These are phyloP conservation scores for Branchinecta lynchi DNA, from an alignment of 1,140 invertebrate genomes.

Conservation along the genomic window DNA sequence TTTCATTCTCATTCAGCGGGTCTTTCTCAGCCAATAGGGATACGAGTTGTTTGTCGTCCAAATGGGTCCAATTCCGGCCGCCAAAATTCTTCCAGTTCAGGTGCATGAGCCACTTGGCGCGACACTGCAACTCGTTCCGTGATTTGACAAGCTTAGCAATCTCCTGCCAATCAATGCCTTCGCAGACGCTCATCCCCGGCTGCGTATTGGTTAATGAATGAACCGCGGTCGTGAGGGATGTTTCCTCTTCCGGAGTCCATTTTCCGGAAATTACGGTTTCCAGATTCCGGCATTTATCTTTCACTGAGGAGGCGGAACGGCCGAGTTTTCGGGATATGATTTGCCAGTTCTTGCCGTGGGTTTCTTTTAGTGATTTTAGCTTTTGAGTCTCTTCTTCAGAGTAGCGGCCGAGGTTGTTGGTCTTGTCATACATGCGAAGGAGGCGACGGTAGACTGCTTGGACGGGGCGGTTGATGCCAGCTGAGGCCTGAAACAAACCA, in stretches of 20 bases:
- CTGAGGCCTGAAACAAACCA: neutral
- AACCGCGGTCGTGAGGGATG: neutral
- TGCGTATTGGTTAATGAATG: neutral
- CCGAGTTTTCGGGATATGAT: neutral
- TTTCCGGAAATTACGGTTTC: neutral
- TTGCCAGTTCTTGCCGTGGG: slow-evolving; percentile 2
- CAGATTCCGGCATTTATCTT: neutral
- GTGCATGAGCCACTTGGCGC: neutral
- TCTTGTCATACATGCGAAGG: neutral
- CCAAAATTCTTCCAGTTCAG: slow-evolving; percentile 3
- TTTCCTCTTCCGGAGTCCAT: neutral
- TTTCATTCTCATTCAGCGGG: neutral
- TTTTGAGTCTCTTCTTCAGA: neutral
- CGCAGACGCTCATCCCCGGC: neutral
- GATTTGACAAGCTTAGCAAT: neutral
- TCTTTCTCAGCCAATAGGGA: neutral
- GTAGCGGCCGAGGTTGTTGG: neutral
- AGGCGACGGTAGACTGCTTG: neutral
- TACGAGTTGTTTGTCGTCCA: neutral
- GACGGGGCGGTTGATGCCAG: neutral
- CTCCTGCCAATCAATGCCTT: neutral
- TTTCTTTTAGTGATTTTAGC: neutral
- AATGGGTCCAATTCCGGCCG: neutral
- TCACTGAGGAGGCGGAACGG: neutral
- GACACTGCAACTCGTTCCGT: neutral